These are phyloP conservation scores for Drosophila bocki DNA, from an alignment of 1,140 invertebrate species.

Conservation along the genomic window DNA sequence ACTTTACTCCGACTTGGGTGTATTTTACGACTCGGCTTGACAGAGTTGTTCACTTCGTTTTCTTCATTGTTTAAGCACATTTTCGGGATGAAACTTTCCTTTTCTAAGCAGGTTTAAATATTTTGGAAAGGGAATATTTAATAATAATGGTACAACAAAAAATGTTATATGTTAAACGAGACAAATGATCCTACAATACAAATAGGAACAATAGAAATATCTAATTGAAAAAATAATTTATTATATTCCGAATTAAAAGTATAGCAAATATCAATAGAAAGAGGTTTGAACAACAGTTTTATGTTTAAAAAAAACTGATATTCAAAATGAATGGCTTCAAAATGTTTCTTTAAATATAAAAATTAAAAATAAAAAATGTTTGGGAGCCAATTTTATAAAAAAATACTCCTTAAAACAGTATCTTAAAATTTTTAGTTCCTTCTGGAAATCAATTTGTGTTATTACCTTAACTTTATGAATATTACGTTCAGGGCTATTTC, in stretches of 20 bases:
- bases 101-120: slow-evolving; percentile 2
- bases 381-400: neutral
- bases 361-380: too few relatives aligned
- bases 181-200: neutral
- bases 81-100: slow-evolving; percentile 11
- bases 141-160: neutral
- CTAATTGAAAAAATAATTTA: neutral
- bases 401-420: too few relatives aligned
- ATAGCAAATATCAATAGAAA: neutral
- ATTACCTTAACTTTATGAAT: too few relatives aligned
- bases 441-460: too few relatives aligned
- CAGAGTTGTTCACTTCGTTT: slow-evolving; percentile 27
- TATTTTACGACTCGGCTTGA: slow-evolving; percentile 18
- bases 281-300: too few relatives aligned
- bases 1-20: slow-evolving; percentile 4
- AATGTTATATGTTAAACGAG: neutral
- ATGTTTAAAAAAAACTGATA: neutral
- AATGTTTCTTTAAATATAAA: neutral
- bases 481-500: too few relatives aligned
- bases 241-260: too few relatives aligned
- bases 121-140: neutral
- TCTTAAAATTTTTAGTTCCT: too few relatives aligned
- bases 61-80: slow-evolving; percentile 16
- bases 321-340: neutral
- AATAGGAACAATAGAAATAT: neutral